Evolutionary conservation across 2,797 vertebrate species (phyloP).

Genomic region (Scolopax bukidnonensis): DNA sequence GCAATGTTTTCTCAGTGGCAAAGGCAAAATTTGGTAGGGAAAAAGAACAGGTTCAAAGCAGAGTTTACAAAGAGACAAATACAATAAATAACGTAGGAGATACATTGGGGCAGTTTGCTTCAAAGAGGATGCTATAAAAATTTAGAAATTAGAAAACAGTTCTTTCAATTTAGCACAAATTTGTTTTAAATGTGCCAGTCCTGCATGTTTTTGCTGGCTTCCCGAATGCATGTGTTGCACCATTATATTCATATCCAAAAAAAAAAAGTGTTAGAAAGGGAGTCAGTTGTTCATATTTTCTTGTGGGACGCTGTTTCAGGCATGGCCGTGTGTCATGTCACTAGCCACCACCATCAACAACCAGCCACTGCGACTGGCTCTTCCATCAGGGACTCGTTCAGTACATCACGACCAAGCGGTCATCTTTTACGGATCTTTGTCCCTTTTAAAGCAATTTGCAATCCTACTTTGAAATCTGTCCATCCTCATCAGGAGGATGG

Average conservation of each 20-base stretch:
- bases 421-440: background rate
- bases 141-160: background rate
- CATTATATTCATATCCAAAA: background rate
- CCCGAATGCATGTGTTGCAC: background rate
- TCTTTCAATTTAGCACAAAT: background rate
- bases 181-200: background rate
- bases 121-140: background rate
- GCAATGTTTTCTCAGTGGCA: background rate
- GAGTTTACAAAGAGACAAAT: background rate
- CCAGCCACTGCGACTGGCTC: background rate
- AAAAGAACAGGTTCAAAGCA: background rate
- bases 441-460: background rate
- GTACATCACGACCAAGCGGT: rapidly evolving
- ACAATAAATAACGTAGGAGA: background rate
- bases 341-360: background rate
- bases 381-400: background rate
- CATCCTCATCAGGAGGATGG: background rate
- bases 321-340: background rate
- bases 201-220: background rate
- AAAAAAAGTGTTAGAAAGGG: background rate
- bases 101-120: background rate
- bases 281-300: background rate
- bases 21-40: background rate
- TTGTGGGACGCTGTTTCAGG: background rate
- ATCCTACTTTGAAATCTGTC: background rate